Base-by-base conservation (phyloP, 2,797 vertebrate genomes). In the Brachyrhaphis roseni region DNA sequence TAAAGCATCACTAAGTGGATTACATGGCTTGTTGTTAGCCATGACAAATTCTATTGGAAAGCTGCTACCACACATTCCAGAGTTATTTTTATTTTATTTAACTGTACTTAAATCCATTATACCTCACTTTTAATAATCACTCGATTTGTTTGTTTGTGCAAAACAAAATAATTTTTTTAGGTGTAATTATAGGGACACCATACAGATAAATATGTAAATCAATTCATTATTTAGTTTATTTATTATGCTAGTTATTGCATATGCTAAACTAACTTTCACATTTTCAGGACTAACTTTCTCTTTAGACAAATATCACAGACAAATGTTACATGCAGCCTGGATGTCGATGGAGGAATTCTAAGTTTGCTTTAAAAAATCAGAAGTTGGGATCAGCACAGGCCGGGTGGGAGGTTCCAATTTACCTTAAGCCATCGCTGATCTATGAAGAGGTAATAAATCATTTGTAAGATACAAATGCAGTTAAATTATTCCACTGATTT, bases 1-100 rank as follows among this genome's bases (percentile, higher is more conserved):
- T 82, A n/a, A 77, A 71, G 87, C 86, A 83, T 73, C 57, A 83
- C 5, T 91, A 91, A 92, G 70, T 85, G 92, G 93, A 94, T 94
- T 93, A 93, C 91, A 92, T 88, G 89, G 84, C 66, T 74, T 82
- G 66, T 87, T 84, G 23, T 83, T 84, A 75, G 82, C 90, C 81
- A 45, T 90, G 90, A 88, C 91, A 88, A 89, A 93, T 79, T 88
- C 85, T 75, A 74, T 88, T 90, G 74, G 72, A 77, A 82, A 83
- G 89, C 88, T 82, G 77, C 85, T 90, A 86, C 92, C 86, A 82
- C 49, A 73, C 39, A 70, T 45, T 70, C 39, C 66, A 45, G 2
- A 70, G 39, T 23, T 20, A 4, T 7, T 70, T 15, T 43, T 70
- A 43, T 51, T 23, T 51, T 51, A 51, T 51, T 18, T 6, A 5